These are phyloP conservation scores for Papilio polyxenes DNA, from an alignment of 1,140 invertebrate species.

Conservation along the genomic window DNA sequence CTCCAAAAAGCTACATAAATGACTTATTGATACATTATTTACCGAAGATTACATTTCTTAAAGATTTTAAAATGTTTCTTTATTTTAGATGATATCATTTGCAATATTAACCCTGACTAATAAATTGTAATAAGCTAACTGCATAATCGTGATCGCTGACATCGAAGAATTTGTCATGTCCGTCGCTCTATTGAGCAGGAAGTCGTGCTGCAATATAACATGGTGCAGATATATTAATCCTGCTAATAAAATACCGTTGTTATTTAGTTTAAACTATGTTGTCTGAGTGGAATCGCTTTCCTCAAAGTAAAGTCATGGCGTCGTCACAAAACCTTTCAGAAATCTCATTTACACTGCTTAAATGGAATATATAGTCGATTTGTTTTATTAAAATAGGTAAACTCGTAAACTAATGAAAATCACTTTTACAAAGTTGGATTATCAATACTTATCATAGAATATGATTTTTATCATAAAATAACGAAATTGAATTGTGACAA, in stretches of 20 bases:
- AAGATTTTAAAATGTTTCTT: not conserved
- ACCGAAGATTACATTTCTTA: no score
- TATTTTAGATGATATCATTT: not conserved
- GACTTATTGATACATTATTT: not conserved
- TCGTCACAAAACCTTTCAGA: no score
- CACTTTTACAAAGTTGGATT: not conserved
- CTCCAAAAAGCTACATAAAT: not conserved
- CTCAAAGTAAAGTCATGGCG: no score
- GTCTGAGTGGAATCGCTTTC: not conserved
- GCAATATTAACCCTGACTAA: conserved; percentile 6
- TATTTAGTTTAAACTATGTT: not conserved
- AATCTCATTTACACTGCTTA: no score
- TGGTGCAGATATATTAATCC: not conserved
- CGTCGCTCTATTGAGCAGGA: conserved; percentile 4
- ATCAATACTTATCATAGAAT: not conserved
- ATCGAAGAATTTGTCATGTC: conserved; percentile 11
- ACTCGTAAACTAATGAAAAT: not conserved
- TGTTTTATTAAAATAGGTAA: not conserved
- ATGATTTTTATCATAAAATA: not conserved
- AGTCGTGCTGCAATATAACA: conserved; percentile 1
- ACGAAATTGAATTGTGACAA: not conserved
- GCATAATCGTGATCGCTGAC: conserved; percentile 9
- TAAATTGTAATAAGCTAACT: not conserved
- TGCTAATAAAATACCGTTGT: not conserved
- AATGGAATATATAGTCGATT: no score